Evolutionary conservation across 2,888 invertebrate species (phyloP), one percentile per base, ranked within the genome.

Genomic region (Amiota mariae): DNA sequence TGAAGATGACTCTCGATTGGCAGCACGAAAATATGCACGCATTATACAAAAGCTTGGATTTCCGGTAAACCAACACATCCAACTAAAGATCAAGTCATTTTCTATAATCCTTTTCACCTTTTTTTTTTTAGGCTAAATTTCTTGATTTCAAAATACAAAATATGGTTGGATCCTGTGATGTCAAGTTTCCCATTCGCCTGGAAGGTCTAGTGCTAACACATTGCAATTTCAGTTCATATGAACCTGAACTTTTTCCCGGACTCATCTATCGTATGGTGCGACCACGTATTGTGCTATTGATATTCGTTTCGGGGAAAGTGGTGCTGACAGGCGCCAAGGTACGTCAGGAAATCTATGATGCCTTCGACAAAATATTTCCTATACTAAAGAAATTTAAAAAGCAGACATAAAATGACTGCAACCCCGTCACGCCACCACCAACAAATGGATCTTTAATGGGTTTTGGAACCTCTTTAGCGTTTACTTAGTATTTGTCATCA

Each of bases 231-330:
- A 94, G 94, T 86, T 94, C 94, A 1, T 99, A 99, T 89, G 99
- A 99, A 90, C 99, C 99, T 0, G 99, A 99, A 90, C 91, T 99
- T 64, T 99, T 99, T 90, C 99, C 99, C 63, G 99, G 99, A 79
- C 93, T 99, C 61, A 98, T 99, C 83, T 99, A 99, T 90, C 93
- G 99, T 87, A 97, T 99, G 97, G 97, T 99, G 72, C 96, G 97
- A 90, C 99, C 99, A 9, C 94, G 98, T 86, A 96, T 99, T 87
- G 99, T 99, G 6, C 92, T 99, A 78, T 92, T 99, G 70, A 98
- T 99, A 85, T 99, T 99, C 91, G 99, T 99, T 6, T 98, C 98
- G 78, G 99, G 99, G 68, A 99, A 99, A 93, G 95, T 99, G 76
- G 99, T 99, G 15, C 92, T 99, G 79, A 99, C 99, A 79, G 98